Evolutionary conservation across 1,140 invertebrate genomes (phyloP).

Genomic region (Chrysopa pallens): DNA sequence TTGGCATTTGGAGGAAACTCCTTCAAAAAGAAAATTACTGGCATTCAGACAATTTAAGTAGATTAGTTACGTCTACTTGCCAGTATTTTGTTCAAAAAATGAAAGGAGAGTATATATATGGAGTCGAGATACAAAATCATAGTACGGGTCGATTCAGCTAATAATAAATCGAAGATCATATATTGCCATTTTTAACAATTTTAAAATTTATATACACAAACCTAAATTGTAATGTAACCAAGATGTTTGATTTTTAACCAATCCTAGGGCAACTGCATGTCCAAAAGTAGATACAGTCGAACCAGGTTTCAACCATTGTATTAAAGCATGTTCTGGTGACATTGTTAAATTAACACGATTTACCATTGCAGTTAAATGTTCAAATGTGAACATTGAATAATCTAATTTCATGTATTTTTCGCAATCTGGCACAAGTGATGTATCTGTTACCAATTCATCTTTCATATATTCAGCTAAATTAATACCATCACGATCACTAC

Average conservation of each 20-base stretch:
- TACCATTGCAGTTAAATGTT: slow-evolving; percentile 55
- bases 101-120: too few relatives aligned
- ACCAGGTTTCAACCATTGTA: slow-evolving; percentile 37
- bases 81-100: too few relatives aligned
- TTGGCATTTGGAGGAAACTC: too few relatives aligned
- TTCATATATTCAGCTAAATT: slow-evolving; percentile 9
- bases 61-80: too few relatives aligned
- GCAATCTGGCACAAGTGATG: slow-evolving; percentile 42
- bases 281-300: slow-evolving; percentile 47
- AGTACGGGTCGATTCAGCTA: too few relatives aligned
- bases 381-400: slow-evolving; percentile 62
- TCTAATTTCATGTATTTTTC: slow-evolving; percentile 39
- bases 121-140: too few relatives aligned
- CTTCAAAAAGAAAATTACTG: too few relatives aligned
- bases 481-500: slow-evolving; percentile 23
- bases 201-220: too few relatives aligned
- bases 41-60: too few relatives aligned
- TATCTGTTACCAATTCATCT: slow-evolving; percentile 13
- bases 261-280: slow-evolving; percentile 38
- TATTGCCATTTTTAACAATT: too few relatives aligned
- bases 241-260: slow-evolving; percentile 52
- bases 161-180: too few relatives aligned
- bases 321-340: slow-evolving; percentile 42
- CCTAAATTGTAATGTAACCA: slow-evolving; percentile 68
- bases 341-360: slow-evolving; percentile 41